A percentile compares a stretch with the other conserved stretches of the same genome.
Evolutionary conservation across 2,797 vertebrate genomes (phyloP).

Genomic region (Aratinga solstitialis): DNA sequence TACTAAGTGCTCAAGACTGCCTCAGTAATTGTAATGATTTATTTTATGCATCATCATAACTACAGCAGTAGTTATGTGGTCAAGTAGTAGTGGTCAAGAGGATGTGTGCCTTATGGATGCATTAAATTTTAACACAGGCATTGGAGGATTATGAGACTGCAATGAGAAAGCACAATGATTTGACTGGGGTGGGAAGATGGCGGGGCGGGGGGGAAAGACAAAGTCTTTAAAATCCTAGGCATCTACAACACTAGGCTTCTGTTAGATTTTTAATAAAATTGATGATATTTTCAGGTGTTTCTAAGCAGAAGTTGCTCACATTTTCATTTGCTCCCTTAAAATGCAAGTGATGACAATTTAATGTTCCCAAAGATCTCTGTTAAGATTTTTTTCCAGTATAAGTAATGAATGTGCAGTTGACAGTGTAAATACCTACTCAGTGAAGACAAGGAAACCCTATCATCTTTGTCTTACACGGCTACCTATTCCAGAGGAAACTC

Average conservation of each 20-base stretch:
- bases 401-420: not conserved
- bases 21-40: constrained; percentile 56
- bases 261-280: not conserved
- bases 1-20: constrained; percentile 53
- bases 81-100: not conserved
- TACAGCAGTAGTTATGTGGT: not conserved
- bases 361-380: not conserved
- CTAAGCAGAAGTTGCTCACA: not conserved
- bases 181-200: not conserved
- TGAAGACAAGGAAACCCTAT: not conserved
- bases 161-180: not conserved
- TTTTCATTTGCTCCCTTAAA: not conserved
- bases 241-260: not conserved
- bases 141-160: not conserved
- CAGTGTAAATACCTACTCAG: not conserved
- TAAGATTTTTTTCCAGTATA: not conserved
- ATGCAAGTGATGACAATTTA: not conserved
- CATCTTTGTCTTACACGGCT: not conserved
- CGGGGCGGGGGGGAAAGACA: not conserved
- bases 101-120: constrained; percentile 4
- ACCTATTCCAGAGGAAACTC: not conserved
- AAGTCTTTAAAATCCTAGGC: not conserved
- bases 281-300: not conserved
- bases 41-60: constrained; percentile 51
- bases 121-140: constrained; percentile 26